Conservation (phyloP, 2,113 vertebrate species). For the human region GRCh38 chr15:53518501-53519000, state of each 20-base stretch:
- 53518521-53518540: background rate
- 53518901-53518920: background rate
- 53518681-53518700: constrained; percentile 43
- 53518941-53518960: constrained; percentile 52
- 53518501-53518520: background rate
- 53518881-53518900: constrained; percentile 45
- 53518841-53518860: constrained; percentile 61
- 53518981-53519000: background rate
- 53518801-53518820: constrained; percentile 25
- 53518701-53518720: constrained; percentile 53
- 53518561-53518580: background rate
- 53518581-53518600: background rate
- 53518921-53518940: constrained; percentile 45
- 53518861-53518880: constrained; percentile 56
- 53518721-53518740: constrained; percentile 55
- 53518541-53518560: background rate
- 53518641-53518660: constrained; percentile 15
- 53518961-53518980: constrained; percentile 28
- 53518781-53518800: constrained; percentile 24
- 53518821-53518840: constrained; percentile 45
- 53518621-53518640: constrained; percentile 13
- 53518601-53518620: background rate
- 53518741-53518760: constrained; percentile 66
- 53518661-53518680: constrained; percentile 53
- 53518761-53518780: constrained; percentile 5